Evolutionary conservation across 2,797 vertebrate genomes (phyloP).

Genomic region (Triplophysa bombifrons): DNA sequence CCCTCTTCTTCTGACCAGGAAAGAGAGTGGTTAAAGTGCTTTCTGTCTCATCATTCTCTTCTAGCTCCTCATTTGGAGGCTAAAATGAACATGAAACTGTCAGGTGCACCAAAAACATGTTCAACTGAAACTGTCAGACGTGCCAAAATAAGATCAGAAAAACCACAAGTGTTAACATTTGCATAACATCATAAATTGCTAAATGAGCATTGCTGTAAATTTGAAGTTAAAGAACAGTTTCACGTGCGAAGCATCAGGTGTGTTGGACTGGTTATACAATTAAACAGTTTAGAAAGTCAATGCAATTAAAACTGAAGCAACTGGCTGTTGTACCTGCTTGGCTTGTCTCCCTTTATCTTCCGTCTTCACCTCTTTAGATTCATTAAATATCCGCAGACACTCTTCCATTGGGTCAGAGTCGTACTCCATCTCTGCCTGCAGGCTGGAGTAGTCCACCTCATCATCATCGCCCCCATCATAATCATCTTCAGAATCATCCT

Average conservation of each 20-base stretch:
- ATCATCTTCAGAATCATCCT: slow-evolving; percentile 52
- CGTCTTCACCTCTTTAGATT: slow-evolving; percentile 91
- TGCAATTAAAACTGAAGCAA: no score
- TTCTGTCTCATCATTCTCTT: slow-evolving; percentile 75
- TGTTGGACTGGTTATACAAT: no score
- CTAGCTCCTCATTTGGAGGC: slow-evolving; percentile 75
- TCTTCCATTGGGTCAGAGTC: slow-evolving; percentile 97
- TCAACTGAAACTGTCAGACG: slow-evolving; percentile 20
- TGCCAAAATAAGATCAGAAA: slow-evolving; percentile 4
- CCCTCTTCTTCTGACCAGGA: slow-evolving; percentile 93
- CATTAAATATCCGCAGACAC: slow-evolving; percentile 95
- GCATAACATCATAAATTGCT: neutral
- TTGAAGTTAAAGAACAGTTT: no score
- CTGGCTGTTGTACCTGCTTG: slow-evolving; percentile 81
- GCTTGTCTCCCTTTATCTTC: slow-evolving; percentile 93
- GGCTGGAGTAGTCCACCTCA: slow-evolving; percentile 77
- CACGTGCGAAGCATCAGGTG: no score
- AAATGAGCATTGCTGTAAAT: neutral
- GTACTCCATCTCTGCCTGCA: slow-evolving; percentile 88
- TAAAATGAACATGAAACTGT: slow-evolving; percentile 63
- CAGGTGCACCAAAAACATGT: neutral
- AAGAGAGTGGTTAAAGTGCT: slow-evolving; percentile 85
- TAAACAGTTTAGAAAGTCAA: no score
- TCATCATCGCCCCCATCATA: slow-evolving; percentile 48
- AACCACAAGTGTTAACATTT: neutral